These are phyloP conservation scores for Eudorcas thomsonii DNA, from an alignment of 2,113 vertebrate genomes.

Conservation along the genomic window DNA sequence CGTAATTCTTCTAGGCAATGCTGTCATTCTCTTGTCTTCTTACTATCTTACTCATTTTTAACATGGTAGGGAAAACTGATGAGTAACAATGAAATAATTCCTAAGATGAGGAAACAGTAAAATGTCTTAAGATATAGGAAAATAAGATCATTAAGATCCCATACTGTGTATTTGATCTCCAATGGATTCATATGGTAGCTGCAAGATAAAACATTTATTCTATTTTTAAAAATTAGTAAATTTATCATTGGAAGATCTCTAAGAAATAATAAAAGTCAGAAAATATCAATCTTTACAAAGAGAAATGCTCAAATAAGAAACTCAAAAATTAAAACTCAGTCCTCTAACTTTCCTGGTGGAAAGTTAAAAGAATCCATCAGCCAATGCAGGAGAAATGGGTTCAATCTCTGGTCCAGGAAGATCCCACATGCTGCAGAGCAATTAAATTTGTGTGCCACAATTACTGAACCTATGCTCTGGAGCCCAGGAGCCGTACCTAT, in stretches of 20 bases:
- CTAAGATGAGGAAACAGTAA: not conserved
- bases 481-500: not conserved
- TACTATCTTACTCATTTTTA: not conserved
- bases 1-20: not conserved
- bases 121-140: not conserved
- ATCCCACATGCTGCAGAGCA: not conserved
- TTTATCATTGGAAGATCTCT: not conserved
- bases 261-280: not conserved
- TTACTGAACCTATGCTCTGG: not conserved
- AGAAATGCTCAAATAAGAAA: not conserved
- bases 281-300: not conserved
- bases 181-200: not conserved
- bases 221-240: not conserved
- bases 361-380: not conserved
- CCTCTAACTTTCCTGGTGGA: not conserved
- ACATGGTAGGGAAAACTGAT: not conserved
- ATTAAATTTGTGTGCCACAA: not conserved
- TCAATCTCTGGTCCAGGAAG: not conserved
- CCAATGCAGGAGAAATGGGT: not conserved
- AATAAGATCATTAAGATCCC: not conserved
- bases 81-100: not conserved
- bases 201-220: not conserved
- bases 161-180: not conserved
- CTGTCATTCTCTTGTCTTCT: not conserved
- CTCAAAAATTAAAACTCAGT: constrained; percentile 14